Evolutionary conservation across 2,113 vertebrate species (phyloP).

Genomic region (Jacana jacana): DNA sequence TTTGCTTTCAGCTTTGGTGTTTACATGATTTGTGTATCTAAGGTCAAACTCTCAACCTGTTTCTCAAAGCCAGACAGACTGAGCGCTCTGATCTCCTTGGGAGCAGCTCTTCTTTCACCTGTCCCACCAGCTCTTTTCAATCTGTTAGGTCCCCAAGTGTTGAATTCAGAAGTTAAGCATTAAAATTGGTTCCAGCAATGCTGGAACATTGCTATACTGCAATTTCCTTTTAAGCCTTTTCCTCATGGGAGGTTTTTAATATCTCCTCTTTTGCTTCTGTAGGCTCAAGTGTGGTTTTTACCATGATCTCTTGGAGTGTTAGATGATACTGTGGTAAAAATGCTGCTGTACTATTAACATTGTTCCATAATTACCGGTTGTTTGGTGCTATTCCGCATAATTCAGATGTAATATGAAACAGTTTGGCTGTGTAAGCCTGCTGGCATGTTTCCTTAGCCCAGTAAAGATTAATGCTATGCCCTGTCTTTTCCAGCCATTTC

Average conservation of each 20-base stretch:
- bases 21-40: neutral
- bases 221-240: neutral
- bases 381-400: neutral
- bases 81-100: neutral
- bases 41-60: neutral
- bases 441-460: neutral
- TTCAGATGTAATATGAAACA: slow-evolving; percentile 19
- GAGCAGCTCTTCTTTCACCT: neutral
- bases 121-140: neutral
- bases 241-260: neutral
- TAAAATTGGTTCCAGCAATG: neutral
- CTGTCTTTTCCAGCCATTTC: neutral
- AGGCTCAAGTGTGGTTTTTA: neutral
- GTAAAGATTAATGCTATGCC: neutral
- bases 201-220: neutral
- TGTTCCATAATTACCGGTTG: slow-evolving; percentile 21
- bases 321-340: neutral
- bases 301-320: neutral
- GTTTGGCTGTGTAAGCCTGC: slow-evolving; percentile 5
- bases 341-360: neutral
- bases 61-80: neutral
- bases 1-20: neutral
- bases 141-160: neutral
- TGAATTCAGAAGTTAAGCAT: neutral
- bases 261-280: neutral